Evolutionary conservation across 2,888 invertebrate species (phyloP), one percentile per base, ranked within the genome.

Genomic region (Spisula subtruncata): DNA sequence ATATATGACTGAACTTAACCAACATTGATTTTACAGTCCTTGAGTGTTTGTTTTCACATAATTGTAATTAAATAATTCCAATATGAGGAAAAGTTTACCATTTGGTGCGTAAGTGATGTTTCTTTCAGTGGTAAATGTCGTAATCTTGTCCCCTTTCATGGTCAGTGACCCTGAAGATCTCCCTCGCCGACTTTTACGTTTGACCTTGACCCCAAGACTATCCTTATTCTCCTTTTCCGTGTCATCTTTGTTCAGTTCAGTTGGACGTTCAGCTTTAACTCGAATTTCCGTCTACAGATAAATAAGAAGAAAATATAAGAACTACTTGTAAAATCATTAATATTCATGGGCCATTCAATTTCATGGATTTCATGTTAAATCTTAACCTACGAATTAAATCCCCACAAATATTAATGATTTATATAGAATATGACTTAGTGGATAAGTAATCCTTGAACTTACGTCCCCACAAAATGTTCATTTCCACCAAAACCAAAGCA

Each of bases 61-160:
- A 10, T 51, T 81, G 32, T 35, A 29, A n/a, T 79, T 1, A 35
- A 79, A 51, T 16, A 32, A 29, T 12, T 79, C 10, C 8, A 79
- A 51, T 16, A 51, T 51, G 12, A 51, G 14, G 10, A 51, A 1
- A 51, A 51, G 14, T 51, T 51, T 86, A 93, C 93, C 93, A 83
- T 88, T 85, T 20, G 92, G 92, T 66, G 88, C 35, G 60, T 92
- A 93, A 20, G 91, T 92, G 18, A 93, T 89, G 12, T 92, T 92
- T 66, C 92, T 86, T 56, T 93, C 93, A 35, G 92, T 92, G 51
- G 93, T 93, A 81, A 92, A 93, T 0, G 92, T 91, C 10, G 92
- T 93, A 20, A 93, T 92, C 85, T 93, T 91, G 35, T 93, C 93
- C 41, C 92, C 93, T 83, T 93, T 93, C 92, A 92, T 93, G 0